Evolutionary conservation across 2,797 vertebrate species (phyloP).

Genomic region (Menidia menidia): DNA sequence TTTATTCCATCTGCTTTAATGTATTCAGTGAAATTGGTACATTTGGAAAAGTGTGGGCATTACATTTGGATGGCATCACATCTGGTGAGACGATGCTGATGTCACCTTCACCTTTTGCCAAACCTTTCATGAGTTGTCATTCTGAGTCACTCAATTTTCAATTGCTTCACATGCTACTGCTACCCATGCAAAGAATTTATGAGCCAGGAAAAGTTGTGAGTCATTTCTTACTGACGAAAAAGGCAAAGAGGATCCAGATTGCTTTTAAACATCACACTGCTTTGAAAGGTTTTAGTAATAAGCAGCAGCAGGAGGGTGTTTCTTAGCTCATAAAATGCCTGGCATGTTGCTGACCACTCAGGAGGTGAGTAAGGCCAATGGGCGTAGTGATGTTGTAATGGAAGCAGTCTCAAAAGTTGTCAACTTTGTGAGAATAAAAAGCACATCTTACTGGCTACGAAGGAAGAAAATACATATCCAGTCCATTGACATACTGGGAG

Average conservation of each 20-base stretch:
- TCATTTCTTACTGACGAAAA: constrained; percentile 53
- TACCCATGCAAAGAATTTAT: constrained; percentile 61
- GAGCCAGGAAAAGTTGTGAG: constrained; percentile 53
- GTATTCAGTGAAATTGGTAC: constrained; percentile 8
- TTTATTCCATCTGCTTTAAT: constrained; percentile 30
- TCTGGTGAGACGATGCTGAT: constrained; percentile 34
- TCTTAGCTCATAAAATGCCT: constrained; percentile 44
- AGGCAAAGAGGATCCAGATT: constrained; percentile 31
- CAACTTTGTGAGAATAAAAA: constrained; percentile 19
- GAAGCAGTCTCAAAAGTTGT: constrained; percentile 11
- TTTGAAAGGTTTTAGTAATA: constrained; percentile 47
- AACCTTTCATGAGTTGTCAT: constrained; percentile 44
- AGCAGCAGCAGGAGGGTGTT: constrained; percentile 34
- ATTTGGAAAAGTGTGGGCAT: constrained; percentile 31
- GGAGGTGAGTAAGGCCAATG: constrained; percentile 26
- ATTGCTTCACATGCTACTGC: constrained; percentile 33
- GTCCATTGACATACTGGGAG: constrained; percentile 15
- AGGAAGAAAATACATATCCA: constrained; percentile 18
- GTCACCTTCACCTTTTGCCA: constrained; percentile 32
- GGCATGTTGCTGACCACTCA: constrained; percentile 36
- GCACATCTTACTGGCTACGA: background rate
- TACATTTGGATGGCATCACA: constrained; percentile 33
- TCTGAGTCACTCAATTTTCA: constrained; percentile 44
- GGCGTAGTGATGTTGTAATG: constrained; percentile 26
- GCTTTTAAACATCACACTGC: constrained; percentile 23